These are phyloP conservation scores for Hypolimnas misippus DNA, from an alignment of 2,888 invertebrate genomes.

Conservation along the genomic window DNA sequence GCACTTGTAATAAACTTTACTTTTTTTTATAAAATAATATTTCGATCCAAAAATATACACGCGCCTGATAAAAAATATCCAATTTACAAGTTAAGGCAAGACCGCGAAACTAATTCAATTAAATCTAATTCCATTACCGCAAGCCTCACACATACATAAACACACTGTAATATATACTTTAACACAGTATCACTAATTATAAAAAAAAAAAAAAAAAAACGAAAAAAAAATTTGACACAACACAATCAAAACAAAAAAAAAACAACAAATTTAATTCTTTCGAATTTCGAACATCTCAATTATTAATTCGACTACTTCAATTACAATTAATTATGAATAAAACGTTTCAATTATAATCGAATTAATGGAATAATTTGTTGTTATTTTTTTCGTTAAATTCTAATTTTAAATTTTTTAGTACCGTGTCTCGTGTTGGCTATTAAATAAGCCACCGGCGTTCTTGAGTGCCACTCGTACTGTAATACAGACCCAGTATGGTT, in stretches of 20 bases:
- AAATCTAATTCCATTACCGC: slow-evolving; percentile 76
- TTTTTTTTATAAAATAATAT: slow-evolving; percentile 5
- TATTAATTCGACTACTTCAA: not conserved
- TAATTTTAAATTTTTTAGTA: slow-evolving; percentile 23
- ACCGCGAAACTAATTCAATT: slow-evolving; percentile 74
- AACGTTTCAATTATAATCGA: not conserved
- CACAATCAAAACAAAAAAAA: slow-evolving; percentile 3
- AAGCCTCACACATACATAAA: slow-evolving; percentile 55
- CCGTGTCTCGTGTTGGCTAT: slow-evolving; percentile 32
- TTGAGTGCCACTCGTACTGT: slow-evolving; percentile 67
- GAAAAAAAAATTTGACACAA: slow-evolving; percentile 19
- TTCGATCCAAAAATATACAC: slow-evolving; percentile 4
- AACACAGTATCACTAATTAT: slow-evolving; percentile 5
- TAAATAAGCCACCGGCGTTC: slow-evolving; percentile 62
- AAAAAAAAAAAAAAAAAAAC: not conserved
- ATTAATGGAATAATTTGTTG: slow-evolving; percentile 21
- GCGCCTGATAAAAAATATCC: slow-evolving; percentile 20
- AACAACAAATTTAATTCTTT: slow-evolving; percentile 10
- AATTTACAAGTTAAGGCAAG: slow-evolving; percentile 40
- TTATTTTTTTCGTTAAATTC: slow-evolving; percentile 21
- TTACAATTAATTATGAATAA: slow-evolving; percentile 8
- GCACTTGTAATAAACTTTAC: not conserved
- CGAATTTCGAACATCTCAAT: not conserved
- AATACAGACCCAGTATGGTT: slow-evolving; percentile 62
- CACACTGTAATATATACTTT: slow-evolving; percentile 36